A percentile compares a stretch with the other conserved stretches of the same genome.
These are phyloP conservation scores for Macrotrachela quadricornifera DNA, from an alignment of 1,140 invertebrate species.

Conservation along the genomic window DNA sequence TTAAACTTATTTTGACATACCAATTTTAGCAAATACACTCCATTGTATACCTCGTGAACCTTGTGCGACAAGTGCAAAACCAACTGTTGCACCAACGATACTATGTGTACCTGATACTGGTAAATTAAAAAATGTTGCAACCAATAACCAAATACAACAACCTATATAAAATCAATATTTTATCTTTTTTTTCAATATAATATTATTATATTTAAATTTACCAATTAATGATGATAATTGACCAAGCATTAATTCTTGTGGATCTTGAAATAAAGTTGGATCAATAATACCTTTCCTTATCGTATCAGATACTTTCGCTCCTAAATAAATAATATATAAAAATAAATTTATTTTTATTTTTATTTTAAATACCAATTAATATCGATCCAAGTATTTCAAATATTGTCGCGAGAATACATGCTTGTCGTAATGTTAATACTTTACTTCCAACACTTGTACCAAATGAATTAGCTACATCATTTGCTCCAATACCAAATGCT, in stretches of 20 bases:
- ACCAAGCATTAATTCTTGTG: conserved; percentile 67
- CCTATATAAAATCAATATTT: too few relatives aligned
- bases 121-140: conserved; percentile 75
- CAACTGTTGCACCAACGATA: conserved; percentile 88
- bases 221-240: conserved; percentile 56
- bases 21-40: conserved; percentile 53
- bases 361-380: conserved; percentile 30
- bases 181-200: too few relatives aligned
- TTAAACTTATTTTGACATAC: conserved; percentile 31
- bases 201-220: too few relatives aligned
- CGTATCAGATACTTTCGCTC: conserved; percentile 71
- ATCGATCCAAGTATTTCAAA: conserved; percentile 54
- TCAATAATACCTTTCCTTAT: conserved; percentile 92
- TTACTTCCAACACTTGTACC: conserved; percentile 87
- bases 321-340: conserved; percentile 12
- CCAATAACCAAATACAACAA: conserved; percentile 74
- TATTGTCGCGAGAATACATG: conserved; percentile 75
- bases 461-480: conserved; percentile 95
- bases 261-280: conserved; percentile 12
- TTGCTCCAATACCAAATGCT: conserved; percentile 89
- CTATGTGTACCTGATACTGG: conserved; percentile 94
- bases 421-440: conserved; percentile 70
- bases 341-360: conserved; percentile 4
- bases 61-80: conserved; percentile 72
- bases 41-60: conserved; percentile 66